Base-by-base conservation (phyloP, 2,888 invertebrate genomes). In the Poecilus cupreus region DNA sequence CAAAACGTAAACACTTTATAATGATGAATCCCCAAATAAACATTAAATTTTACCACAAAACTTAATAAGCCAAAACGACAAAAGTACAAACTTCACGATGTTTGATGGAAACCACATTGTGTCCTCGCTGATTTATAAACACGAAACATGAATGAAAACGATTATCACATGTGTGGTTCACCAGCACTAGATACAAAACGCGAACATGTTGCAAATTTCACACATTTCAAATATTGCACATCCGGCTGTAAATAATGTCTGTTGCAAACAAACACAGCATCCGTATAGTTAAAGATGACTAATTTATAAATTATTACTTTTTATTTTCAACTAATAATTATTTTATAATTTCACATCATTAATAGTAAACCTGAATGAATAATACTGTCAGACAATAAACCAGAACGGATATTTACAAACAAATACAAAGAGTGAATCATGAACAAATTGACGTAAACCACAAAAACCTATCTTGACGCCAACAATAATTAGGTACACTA, bases 191-290 rank as follows among this genome's bases (percentile, higher is more conserved):
- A 49, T 8, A 49, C 49, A 49, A 54, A 54, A 18, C 18, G 6
- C 16, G 5, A 5, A 3, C 18, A 13, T 22, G 37, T 68, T 68
- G 37, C 68, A 32, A 68, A 68, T 13, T 32, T 32, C 18, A 37
- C n/a, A 37, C 37, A 37, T 68, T 68, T 68, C 16, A 68, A 68
- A 68, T 68, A 37, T 68, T 68, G 68, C 68, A 68, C 68, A 68
- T 68, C 68, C 68, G n/a, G 68, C 37, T 13, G 68, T 68, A 68
- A 68, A 68, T 26, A 68, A 37, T 18, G 0, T 11, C 54, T 68
- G 13, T 8, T 32, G 16, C 18, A 32, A 68, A 37, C 18, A 32
- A 68, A 68, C 68, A 68, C 16, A 32, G 37, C 16, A 32, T 68
- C 68, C 68, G 64, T 64, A 32, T 2, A 6, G 1, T n/a, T n/a